phyloP scores from a whole-genome alignment of 2,888 invertebrate species.

The Byasa hedistus region DNA sequence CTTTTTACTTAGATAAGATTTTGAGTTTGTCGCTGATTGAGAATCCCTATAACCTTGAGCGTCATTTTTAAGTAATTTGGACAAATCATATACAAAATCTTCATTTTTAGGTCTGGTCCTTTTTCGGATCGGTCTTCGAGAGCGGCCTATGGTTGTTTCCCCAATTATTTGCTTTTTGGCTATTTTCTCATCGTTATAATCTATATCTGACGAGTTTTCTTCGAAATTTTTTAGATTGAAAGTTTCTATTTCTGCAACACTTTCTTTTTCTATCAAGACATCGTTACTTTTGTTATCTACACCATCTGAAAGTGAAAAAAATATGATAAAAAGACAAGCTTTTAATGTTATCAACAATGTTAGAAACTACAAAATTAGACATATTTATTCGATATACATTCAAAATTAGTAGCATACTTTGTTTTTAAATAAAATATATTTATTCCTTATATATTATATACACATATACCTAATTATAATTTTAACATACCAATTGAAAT shows the following conservation, averaged over 20 bases:
- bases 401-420: no score
- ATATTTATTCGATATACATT: no score
- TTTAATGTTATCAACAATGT: background rate
- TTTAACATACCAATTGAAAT: constrained; percentile 46
- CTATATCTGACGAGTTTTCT: constrained; percentile 73
- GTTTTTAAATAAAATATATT: no score
- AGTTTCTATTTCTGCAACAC: constrained; percentile 46
- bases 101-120: constrained; percentile 83
- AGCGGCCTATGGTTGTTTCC: constrained; percentile 48
- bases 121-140: constrained; percentile 82
- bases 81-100: constrained; percentile 86
- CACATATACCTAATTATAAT: constrained; percentile 9
- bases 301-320: constrained; percentile 49
- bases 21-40: constrained; percentile 46
- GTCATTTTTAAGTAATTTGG: constrained; percentile 78
- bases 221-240: constrained; percentile 61
- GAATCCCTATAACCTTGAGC: constrained; percentile 72
- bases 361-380: no score
- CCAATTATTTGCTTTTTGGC: constrained; percentile 44
- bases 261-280: constrained; percentile 43
- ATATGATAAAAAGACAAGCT: background rate
- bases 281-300: constrained; percentile 47
- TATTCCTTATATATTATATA: no score
- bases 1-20: constrained; percentile 56
- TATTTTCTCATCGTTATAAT: constrained; percentile 60